These are phyloP conservation scores for Pangasius djambal DNA, from an alignment of 2,797 vertebrate genomes.

Conservation along the genomic window DNA sequence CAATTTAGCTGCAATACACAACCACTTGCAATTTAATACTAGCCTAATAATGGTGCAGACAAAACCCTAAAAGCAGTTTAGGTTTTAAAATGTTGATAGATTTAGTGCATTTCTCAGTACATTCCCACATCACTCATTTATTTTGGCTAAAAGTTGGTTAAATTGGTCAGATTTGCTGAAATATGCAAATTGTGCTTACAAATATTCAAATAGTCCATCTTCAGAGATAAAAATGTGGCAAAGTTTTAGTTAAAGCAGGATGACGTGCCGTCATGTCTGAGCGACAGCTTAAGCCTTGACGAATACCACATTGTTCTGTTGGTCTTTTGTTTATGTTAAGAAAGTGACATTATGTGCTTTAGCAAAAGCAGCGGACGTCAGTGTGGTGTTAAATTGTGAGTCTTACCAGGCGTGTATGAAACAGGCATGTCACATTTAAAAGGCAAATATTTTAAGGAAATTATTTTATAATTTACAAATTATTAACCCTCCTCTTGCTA, in stretches of 20 bases:
- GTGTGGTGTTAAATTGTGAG: constrained; percentile 64
- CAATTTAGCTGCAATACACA: constrained; percentile 22
- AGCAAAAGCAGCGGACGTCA: constrained; percentile 69
- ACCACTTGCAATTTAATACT: constrained; percentile 24
- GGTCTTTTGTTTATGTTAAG: constrained; percentile 71
- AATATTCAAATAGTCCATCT: constrained; percentile 1
- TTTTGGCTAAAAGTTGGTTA: constrained; percentile 33
- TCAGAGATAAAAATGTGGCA: constrained; percentile 19
- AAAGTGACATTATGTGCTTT: constrained; percentile 72
- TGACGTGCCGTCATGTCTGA: constrained; percentile 70
- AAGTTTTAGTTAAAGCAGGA: constrained; percentile 60
- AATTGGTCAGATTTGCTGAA: constrained; percentile 12
- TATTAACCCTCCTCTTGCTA: constrained; percentile 67
- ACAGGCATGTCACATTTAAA: constrained; percentile 65
- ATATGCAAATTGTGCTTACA: constrained; percentile 32
- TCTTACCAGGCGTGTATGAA: constrained; percentile 53
- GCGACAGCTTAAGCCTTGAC: constrained; percentile 71
- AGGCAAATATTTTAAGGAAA: constrained; percentile 72
- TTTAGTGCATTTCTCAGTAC: constrained; percentile 19
- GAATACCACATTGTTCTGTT: constrained; percentile 61
- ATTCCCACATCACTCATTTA: neutral
- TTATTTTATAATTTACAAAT: constrained; percentile 76
- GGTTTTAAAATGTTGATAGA: neutral
- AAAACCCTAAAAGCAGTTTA: constrained; percentile 27
- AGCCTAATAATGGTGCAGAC: constrained; percentile 16